Evolutionary conservation across 2,888 invertebrate genomes (phyloP).

Genomic region (Oasisia sp.): DNA sequence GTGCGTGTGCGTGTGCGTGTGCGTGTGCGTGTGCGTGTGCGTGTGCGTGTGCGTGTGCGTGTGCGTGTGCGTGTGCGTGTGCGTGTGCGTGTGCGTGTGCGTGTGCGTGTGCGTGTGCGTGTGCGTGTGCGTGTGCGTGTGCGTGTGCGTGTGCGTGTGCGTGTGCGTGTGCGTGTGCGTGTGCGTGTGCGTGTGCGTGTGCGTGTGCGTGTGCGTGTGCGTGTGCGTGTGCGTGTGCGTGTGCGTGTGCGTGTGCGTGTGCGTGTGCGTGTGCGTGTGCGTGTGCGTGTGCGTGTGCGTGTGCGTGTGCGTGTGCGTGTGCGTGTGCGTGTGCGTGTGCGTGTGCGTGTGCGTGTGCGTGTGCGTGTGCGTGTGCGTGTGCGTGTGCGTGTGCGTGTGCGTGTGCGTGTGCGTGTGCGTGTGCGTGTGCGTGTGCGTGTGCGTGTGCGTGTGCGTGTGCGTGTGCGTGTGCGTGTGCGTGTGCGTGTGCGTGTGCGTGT

Average conservation of each 20-base stretch:
- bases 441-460: slow-evolving; percentile 18
- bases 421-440: slow-evolving; percentile 25
- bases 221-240: slow-evolving; percentile 23
- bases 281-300: slow-evolving; percentile 21
- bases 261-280: slow-evolving; percentile 23
- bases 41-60: slow-evolving; percentile 24
- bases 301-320: slow-evolving; percentile 23
- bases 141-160: slow-evolving; percentile 21
- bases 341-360: slow-evolving; percentile 24
- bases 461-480: slow-evolving; percentile 24
- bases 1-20: slow-evolving; percentile 25
- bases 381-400: slow-evolving; percentile 25
- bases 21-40: slow-evolving; percentile 18
- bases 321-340: slow-evolving; percentile 19
- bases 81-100: slow-evolving; percentile 23
- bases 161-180: slow-evolving; percentile 21
- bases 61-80: slow-evolving; percentile 20
- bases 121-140: slow-evolving; percentile 24
- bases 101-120: slow-evolving; percentile 21
- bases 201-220: slow-evolving; percentile 21
- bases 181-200: slow-evolving; percentile 22
- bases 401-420: slow-evolving; percentile 14
- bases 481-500: slow-evolving; percentile 20
- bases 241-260: slow-evolving; percentile 22
- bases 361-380: slow-evolving; percentile 18